Conservation (phyloP, 2,113 vertebrate genomes). For the Hucho hucho region DNA sequence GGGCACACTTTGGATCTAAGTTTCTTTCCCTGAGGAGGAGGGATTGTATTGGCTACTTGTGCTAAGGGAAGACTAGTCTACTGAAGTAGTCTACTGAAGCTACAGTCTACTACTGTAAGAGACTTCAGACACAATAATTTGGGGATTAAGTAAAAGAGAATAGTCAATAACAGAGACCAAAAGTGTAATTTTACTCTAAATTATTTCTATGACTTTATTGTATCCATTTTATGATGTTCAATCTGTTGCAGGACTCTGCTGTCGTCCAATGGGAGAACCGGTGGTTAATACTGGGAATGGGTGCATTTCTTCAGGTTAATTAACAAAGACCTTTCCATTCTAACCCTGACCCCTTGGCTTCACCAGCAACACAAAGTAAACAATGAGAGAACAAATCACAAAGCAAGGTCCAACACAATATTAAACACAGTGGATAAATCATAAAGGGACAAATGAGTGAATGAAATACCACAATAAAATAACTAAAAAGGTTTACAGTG, state of each 20-base stretch:
- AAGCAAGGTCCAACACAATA: slow-evolving; percentile 25
- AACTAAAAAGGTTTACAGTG: too few species aligned
- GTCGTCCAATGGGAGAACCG: neutral
- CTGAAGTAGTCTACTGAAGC: neutral
- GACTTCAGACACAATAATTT: neutral
- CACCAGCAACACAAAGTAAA: neutral
- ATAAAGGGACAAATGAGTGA: slow-evolving; percentile 33
- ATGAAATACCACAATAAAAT: slow-evolving; percentile 17
- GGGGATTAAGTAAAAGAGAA: neutral
- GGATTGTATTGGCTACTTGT: slow-evolving; percentile 68
- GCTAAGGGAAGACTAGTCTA: neutral
- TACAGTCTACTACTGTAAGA: neutral
- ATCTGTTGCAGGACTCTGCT: neutral
- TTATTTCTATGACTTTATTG: neutral
- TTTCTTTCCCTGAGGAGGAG: slow-evolving; percentile 76
- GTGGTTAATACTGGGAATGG: neutral
- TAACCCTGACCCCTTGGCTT: neutral
- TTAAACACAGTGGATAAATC: slow-evolving; percentile 32
- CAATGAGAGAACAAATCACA: slow-evolving; percentile 10
- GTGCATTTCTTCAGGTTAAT: neutral
- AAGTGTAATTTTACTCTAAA: neutral
- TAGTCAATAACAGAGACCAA: neutral
- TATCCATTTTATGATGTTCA: neutral
- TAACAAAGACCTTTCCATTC: neutral
- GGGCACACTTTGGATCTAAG: slow-evolving; percentile 89